Evolutionary conservation across 1,140 invertebrate genomes (phyloP), one percentile per base, ranked within the genome.

Genomic region (Piezodorus guildinii): DNA sequence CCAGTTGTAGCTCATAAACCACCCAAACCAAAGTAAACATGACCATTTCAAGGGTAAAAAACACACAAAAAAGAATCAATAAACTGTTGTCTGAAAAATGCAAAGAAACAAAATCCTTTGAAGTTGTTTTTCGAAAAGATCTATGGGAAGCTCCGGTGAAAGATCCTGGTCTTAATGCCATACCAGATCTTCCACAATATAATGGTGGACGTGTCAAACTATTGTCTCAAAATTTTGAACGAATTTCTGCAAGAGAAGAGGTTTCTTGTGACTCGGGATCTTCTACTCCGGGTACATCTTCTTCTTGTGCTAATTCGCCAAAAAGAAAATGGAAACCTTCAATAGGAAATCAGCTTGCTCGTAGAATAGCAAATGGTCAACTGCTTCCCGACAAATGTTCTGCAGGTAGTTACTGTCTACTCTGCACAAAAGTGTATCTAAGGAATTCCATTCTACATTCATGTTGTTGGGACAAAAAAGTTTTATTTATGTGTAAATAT

Each of bases 291-390:
- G 67, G 70, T 17, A 81, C 82, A 0, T 80, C 81, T 25, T 83
- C 82, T 1, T 83, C 81, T 68, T 82, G 81, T 51, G 78, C 81
- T 0, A 83, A 83, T 68, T 83, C 82, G 1, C 83, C 83, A 0
- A 84, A 84, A 74, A 73, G 81, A 39, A 62, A 60, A 54, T 62
- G 60, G 60, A 67, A 61, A 52, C 64, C 79, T 76, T 75, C 70
- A 74, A 74, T 77, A 62, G 71, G 64, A 66, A 71, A 74, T 77
- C 68, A 69, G 76, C 67, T 69, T 69, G 65, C 67, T 71, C 66
- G 73, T 21, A 43, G 54, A 51, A 63, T 62, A 23, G 75, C 62
- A 74, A 68, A 72, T 76, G 63, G 76, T 74, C 49, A 76, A 76
- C 66, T 72, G 68, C 79, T 71, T 73, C 80, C 67, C 72, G 78